phyloP scores from a whole-genome alignment of 2,113 vertebrate genomes.

The Noctilio leporinus region DNA sequence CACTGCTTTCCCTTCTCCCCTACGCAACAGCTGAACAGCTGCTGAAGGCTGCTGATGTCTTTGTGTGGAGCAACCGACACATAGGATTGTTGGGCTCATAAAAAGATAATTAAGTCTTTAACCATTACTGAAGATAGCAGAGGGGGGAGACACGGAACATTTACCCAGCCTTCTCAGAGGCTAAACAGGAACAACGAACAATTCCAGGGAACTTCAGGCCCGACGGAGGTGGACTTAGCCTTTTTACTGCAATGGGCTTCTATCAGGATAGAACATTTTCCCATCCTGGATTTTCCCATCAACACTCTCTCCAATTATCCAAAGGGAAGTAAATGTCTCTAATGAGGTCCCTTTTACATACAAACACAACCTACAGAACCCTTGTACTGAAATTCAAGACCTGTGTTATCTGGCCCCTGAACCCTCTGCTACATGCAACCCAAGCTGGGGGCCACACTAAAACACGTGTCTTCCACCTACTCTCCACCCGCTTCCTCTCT shows the following conservation, averaged over 20 bases:
- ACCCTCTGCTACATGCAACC: neutral
- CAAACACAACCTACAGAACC: neutral
- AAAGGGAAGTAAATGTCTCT: neutral
- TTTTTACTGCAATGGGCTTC: neutral
- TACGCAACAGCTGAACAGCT: neutral
- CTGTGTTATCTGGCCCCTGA: neutral
- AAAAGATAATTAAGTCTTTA: slow-evolving; percentile 47
- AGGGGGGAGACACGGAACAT: neutral
- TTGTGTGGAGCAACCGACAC: slow-evolving; percentile 48
- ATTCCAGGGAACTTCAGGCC: neutral
- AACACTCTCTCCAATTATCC: neutral
- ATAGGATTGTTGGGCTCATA: neutral
- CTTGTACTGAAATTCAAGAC: neutral
- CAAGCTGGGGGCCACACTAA: neutral
- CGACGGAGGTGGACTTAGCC: neutral
- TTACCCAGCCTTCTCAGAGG: neutral
- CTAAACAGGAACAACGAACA: neutral
- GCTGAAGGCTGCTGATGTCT: neutral
- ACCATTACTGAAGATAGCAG: slow-evolving; percentile 29
- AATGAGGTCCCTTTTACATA: neutral
- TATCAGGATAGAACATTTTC: neutral
- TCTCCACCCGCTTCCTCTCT: neutral
- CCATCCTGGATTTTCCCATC: neutral
- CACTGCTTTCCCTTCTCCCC: neutral
- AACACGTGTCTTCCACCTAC: fast-evolving